Conservation (phyloP, 2,888 invertebrate genomes). For the Panzeria rudis region DNA sequence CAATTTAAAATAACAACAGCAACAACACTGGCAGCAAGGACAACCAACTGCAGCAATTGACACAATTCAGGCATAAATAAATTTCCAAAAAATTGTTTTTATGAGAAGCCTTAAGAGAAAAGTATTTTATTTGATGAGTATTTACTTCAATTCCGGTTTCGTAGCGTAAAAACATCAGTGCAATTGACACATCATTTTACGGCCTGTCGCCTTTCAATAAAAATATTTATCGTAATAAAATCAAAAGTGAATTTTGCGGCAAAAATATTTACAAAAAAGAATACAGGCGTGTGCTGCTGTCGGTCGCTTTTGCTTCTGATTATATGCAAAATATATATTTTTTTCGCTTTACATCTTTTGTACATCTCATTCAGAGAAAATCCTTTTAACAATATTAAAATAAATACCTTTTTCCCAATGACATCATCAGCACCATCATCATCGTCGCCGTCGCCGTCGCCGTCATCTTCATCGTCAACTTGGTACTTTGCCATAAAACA, state of each 20-base stretch:
- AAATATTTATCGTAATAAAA: constrained; percentile 81
- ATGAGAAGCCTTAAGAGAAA: constrained; percentile 23
- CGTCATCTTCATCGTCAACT: constrained; percentile 13
- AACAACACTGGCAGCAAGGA: constrained; percentile 70
- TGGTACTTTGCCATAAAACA: constrained; percentile 49
- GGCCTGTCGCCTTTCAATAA: constrained; percentile 84
- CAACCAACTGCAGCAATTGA: constrained; percentile 68
- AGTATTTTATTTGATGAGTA: not conserved
- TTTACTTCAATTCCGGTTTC: constrained; percentile 22
- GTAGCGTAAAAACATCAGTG: constrained; percentile 73
- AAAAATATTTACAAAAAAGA: constrained; percentile 64
- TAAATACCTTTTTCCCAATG: constrained; percentile 64
- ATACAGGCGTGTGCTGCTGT: constrained; percentile 45
- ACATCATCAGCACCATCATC: constrained; percentile 56
- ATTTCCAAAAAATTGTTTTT: constrained; percentile 4
- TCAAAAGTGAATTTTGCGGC: constrained; percentile 71
- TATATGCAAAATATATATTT: constrained; percentile 62
- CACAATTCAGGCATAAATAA: constrained; percentile 70
- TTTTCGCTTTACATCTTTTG: not conserved
- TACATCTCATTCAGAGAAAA: constrained; percentile 44
- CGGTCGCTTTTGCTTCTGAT: constrained; percentile 41
- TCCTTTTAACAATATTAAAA: constrained; percentile 66
- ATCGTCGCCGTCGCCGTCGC: constrained; percentile 39
- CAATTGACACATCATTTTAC: constrained; percentile 85
- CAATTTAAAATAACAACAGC: constrained; percentile 74